phyloP scores from a whole-genome alignment of 2,888 invertebrate genomes.

The Brachylomia viminalis region DNA sequence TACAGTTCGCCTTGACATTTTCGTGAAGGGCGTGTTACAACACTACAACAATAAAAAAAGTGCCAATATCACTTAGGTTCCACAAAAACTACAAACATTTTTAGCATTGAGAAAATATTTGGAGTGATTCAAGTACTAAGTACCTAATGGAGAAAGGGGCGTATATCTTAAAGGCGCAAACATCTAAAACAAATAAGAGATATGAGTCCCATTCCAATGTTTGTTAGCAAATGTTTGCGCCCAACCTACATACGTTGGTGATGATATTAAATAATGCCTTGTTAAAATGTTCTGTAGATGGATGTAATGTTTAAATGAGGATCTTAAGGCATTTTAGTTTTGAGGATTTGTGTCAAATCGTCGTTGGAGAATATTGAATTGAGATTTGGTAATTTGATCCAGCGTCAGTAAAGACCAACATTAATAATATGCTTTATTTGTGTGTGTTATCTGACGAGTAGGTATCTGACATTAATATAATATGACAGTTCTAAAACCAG shows the following conservation, averaged over 20 bases:
- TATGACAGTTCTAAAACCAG: too few relatives aligned
- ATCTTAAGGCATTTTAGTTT: too few relatives aligned
- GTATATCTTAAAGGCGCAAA: conserved; percentile 25
- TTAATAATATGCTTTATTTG: too few relatives aligned
- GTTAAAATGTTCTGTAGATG: conserved; percentile 2
- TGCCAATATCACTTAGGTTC: conserved; percentile 3
- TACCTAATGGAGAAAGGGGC: conserved; percentile 4
- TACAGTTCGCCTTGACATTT: too few relatives aligned
- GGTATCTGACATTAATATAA: too few relatives aligned
- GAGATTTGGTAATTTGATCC: background rate
- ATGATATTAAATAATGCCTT: conserved; percentile 8
- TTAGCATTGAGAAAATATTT: conserved; percentile 41
- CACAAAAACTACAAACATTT: conserved; percentile 15
- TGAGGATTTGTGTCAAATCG: conserved; percentile 7
- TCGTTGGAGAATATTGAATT: background rate
- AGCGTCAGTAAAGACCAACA: too few relatives aligned
- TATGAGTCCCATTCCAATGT: conserved; percentile 23
- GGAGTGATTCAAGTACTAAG: conserved; percentile 6
- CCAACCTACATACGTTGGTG: background rate
- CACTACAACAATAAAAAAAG: too few relatives aligned
- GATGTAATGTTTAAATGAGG: background rate
- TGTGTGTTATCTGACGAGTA: too few relatives aligned
- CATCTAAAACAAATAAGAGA: conserved; percentile 34
- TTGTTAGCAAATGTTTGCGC: conserved; percentile 45
- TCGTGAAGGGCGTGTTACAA: too few relatives aligned